Conservation (phyloP, 2,888 invertebrate species). For the Leucozona laternaria region DNA sequence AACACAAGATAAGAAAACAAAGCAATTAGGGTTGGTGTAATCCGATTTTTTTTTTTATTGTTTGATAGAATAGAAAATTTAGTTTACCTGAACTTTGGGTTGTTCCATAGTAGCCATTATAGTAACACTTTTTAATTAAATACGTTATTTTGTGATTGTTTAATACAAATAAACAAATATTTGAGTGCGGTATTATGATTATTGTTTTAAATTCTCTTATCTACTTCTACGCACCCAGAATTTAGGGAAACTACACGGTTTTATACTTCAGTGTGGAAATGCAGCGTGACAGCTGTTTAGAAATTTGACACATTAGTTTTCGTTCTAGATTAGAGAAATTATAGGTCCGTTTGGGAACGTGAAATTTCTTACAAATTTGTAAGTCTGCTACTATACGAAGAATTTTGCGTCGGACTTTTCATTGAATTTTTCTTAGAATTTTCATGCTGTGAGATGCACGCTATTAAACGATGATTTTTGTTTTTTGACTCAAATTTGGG, state of each 20-base stretch:
- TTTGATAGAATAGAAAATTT: conserved; percentile 13
- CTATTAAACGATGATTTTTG: no score
- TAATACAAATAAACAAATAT: not conserved
- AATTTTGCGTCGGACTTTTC: no score
- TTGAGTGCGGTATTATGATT: not conserved
- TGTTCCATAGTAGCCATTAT: conserved; percentile 83
- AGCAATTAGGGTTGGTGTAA: conserved; percentile 1
- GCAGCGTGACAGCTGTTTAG: not conserved
- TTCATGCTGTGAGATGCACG: no score
- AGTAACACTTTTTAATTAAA: not conserved
- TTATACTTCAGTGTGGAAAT: not conserved
- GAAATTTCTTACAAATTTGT: no score
- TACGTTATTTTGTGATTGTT: not conserved
- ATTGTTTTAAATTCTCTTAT: not conserved
- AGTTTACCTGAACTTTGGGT: conserved; percentile 81
- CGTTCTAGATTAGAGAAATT: not conserved
- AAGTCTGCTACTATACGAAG: no score
- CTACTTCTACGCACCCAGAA: not conserved
- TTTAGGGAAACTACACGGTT: conserved; percentile 5
- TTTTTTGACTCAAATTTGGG: no score
- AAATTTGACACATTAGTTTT: not conserved
- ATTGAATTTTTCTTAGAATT: no score
- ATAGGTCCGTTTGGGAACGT: no score
- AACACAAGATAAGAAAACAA: conserved; percentile 45
- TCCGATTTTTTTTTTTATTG: not conserved